Evolutionary conservation across 1,140 invertebrate genomes (phyloP).

Genomic region (Cydia fagiglandana): DNA sequence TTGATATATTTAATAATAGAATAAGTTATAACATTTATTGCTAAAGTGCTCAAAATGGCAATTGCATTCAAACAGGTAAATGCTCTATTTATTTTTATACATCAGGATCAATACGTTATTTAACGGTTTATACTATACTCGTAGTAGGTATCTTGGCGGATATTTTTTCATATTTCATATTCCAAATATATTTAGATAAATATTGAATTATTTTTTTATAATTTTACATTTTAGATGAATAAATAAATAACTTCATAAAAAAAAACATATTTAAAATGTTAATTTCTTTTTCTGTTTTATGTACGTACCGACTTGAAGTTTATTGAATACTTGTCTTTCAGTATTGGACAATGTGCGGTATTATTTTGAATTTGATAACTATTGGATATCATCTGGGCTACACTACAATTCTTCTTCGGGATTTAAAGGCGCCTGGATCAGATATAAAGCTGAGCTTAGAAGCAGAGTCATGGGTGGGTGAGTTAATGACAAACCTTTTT

Average conservation of each 20-base stretch:
- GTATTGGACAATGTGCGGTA: not conserved
- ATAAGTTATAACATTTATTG: not conserved
- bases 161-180: too few species aligned
- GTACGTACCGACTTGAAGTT: too few species aligned
- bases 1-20: not conserved
- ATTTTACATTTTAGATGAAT: too few species aligned
- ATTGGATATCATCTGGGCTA: constrained; percentile 24
- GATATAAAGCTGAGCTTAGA: constrained; percentile 16
- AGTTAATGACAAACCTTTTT: not conserved
- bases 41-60: not conserved
- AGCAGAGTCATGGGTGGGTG: constrained; percentile 23
- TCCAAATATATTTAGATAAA: too few species aligned
- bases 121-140: too few species aligned
- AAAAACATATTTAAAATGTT: too few species aligned
- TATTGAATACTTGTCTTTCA: not conserved
- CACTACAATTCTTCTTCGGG: constrained; percentile 24
- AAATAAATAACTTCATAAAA: too few species aligned
- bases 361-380: constrained; percentile 11
- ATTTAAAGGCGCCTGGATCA: constrained; percentile 1
- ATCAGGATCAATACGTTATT: too few species aligned
- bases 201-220: too few species aligned
- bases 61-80: not conserved
- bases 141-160: too few species aligned
- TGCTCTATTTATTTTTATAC: too few species aligned
- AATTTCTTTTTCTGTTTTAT: too few species aligned